Base-by-base conservation (phyloP, 1,140 invertebrate genomes). In the Drosophila saltans region DNA sequence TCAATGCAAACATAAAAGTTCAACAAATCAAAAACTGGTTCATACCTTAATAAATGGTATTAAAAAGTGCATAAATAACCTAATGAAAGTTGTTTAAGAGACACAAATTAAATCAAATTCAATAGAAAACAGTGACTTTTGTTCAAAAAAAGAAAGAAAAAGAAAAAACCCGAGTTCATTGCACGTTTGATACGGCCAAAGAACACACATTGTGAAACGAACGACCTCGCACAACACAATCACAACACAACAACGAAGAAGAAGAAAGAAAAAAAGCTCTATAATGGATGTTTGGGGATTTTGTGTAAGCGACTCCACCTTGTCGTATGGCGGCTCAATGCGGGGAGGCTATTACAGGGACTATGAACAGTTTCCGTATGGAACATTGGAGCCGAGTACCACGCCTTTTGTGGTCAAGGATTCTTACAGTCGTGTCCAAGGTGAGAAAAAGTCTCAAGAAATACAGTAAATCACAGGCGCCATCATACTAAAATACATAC, bases 321-420 rank as follows among this genome's bases (percentile, higher is more conserved):
- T 94, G 66, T 91, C 93, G 6, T 94, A 93, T 69, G 93, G 93
- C 61, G 93, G 93, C 24, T 92, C 92, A 24, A 91, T 93, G 70
- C 88, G 93, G 45, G 88, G 73, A 33, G 81, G 91, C 10, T 92
- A 93, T 33, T 94, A 93, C 71, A 88, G 93, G 10, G 93, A 94
- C 57, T 94, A 93, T 81, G 93, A 94, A 70, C 78, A 91, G 71
- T 92, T 91, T 52, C 91, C 91, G 55, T 92, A 92, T 78, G 91
- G 91, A 36, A 85, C 91, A 26, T 61, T 92, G 40, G 91, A 92
- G 62, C 73, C 61, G 21, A 79, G 48, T 64, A 58, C 69, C 16
- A 78, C 67, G 16, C 43, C 84, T 6, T 80, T 75, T 69, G 77
- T 80, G 39, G 72, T 81, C 59, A 92, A 91, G 77, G 91, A 92